These are phyloP conservation scores for Tiliqua scincoides DNA, from an alignment of 2,113 vertebrate genomes.

Conservation along the genomic window DNA sequence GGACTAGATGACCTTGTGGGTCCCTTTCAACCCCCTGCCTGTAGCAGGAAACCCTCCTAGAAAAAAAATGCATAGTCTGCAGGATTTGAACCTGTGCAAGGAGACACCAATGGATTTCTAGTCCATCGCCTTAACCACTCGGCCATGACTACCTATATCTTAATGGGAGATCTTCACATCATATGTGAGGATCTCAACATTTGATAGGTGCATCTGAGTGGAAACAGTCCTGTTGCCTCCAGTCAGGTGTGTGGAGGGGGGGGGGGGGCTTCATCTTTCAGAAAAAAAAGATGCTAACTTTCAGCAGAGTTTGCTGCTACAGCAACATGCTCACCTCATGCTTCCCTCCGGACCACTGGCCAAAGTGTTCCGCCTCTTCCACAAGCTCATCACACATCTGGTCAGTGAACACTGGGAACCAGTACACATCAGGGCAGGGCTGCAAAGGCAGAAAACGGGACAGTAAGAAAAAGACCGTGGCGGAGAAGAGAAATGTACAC, in stretches of 20 bases:
- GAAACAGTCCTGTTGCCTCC: too few species aligned
- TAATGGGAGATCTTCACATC: too few species aligned
- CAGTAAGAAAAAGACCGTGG: neutral
- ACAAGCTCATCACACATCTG: slow-evolving; percentile 81
- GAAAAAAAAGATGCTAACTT: neutral
- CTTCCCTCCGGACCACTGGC: slow-evolving; percentile 82
- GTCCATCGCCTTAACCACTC: slow-evolving; percentile 57
- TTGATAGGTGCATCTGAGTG: too few species aligned
- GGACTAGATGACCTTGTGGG: too few species aligned
- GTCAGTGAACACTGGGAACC: slow-evolving; percentile 81
- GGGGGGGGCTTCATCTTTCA: too few species aligned
- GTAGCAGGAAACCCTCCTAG: too few species aligned
- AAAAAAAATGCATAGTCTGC: too few species aligned
- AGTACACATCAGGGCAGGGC: slow-evolving; percentile 84
- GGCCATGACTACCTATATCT: slow-evolving; percentile 76
- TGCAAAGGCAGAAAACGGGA: slow-evolving; percentile 30
- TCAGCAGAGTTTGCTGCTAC: neutral
- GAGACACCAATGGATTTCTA: slow-evolving; percentile 88
- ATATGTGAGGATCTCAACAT: too few species aligned
- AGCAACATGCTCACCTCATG: slow-evolving; percentile 68
- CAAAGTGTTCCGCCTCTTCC: slow-evolving; percentile 82
- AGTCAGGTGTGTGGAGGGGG: too few species aligned
- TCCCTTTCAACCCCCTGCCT: too few species aligned
- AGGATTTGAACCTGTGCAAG: slow-evolving; percentile 88
- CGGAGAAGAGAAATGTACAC: neutral